Conservation (phyloP, 2,797 vertebrate genomes). For the Brachyrhaphis roseni region DNA sequence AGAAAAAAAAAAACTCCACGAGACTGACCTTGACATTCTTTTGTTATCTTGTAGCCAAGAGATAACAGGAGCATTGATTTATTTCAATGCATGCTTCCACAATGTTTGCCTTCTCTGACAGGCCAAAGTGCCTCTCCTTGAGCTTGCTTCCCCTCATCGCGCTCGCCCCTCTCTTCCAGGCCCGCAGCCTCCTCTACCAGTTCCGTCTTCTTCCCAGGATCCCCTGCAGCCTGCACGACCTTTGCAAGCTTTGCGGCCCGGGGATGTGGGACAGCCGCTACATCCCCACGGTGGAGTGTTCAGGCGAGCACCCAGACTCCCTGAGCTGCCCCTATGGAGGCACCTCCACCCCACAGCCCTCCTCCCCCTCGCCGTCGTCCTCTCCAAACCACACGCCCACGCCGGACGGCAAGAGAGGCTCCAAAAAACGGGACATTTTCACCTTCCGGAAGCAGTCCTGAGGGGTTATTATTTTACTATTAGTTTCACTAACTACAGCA, state of each 20-base stretch:
- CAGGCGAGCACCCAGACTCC: conserved; percentile 88
- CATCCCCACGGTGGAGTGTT: conserved; percentile 96
- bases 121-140: conserved; percentile 5
- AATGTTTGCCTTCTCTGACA: conserved; percentile 28
- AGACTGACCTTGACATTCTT: conserved; percentile 50
- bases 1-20: not conserved
- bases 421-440: conserved; percentile 88
- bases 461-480: conserved; percentile 37
- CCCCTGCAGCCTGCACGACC: conserved; percentile 95
- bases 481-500: conserved; percentile 38
- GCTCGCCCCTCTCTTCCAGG: conserved; percentile 75
- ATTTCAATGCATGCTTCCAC: conserved; percentile 33
- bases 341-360: conserved; percentile 80
- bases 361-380: conserved; percentile 63
- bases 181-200: conserved; percentile 95
- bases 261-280: conserved; percentile 99
- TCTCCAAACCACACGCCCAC: conserved; percentile 69
- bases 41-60: conserved; percentile 31
- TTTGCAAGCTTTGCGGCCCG: conserved; percentile 93
- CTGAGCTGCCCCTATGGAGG: conserved; percentile 96
- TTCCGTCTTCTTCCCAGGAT: conserved; percentile 94
- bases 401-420: conserved; percentile 82
- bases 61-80: conserved; percentile 36
- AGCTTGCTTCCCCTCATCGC: conserved; percentile 12
- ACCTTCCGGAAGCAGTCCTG: conserved; percentile 89